Base-by-base conservation (phyloP, 2,113 vertebrate genomes). In the Pterophyllum scalare region DNA sequence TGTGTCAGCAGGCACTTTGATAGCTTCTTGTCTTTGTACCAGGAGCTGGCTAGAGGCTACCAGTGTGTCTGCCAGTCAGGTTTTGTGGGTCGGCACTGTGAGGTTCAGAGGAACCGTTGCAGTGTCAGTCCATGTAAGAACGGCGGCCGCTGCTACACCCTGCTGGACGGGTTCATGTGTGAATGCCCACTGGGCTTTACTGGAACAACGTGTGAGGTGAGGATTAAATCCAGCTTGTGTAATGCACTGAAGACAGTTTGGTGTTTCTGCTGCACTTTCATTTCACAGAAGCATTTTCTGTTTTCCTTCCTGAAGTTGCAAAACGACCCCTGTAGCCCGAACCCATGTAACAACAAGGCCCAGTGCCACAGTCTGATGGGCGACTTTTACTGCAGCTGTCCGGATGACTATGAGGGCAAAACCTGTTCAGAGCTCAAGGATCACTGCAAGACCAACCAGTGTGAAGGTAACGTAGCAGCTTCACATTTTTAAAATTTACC, bases 371-470 rank as follows among this genome's bases (percentile, higher is more conserved):
- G 94, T 83, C 79, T 97, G 52, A 90, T 91, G 64, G 96, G 95
- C 2, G 97, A 97, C 74, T 99, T 99, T 88, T 97, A 97, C 93
- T 99, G 98, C 35, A 96, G 96, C 43, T 99, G 98, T 67, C 94
- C 96, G 0, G 97, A 99, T 9, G 96, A 97, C 59, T 95, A 97
- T 4, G 97, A 97, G 15, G 98, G 98, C 65, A 98, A 97, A 84
- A 98, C 98, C 83, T 99, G 98, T 57, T 97, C 97, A 0, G 95
- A 97, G 86, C 96, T 97, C n/a, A 96, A 97, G 87, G 97, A 97
- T 89, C 97, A 97, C 78, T 99, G 98, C 95, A 97, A 97, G 40
- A 97, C 96, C 26, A 97, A 96, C 88, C 95, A 93, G 11, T 99
- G 98, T 90, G 94, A 95, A 97, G 97, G 98, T 99, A 93, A 22